Base-by-base conservation (phyloP, 1,140 invertebrate genomes). In the Propsilocerus akamusi region DNA sequence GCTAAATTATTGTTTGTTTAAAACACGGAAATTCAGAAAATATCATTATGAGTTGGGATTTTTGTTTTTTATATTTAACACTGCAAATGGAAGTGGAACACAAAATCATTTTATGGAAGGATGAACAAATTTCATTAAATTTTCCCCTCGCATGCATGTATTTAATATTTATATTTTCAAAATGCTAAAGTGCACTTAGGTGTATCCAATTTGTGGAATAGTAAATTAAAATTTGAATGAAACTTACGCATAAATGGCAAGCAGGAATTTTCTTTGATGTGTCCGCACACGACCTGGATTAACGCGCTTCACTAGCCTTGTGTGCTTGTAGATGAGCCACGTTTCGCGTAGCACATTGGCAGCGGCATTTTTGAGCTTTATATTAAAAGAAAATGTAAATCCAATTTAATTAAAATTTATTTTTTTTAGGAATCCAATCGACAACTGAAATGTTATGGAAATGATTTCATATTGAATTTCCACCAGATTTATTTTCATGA, bases 301-400 rank as follows among this genome's bases (percentile, higher is more conserved):
- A 46, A 99, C 91, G 64, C 92, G 81, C 72, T 97, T 97, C 57
- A 96, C 93, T 57, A 99, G 77, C 65, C 96, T 86, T 58, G 97
- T 98, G 71, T 99, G 89, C 73, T 99, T 99, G 73, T 99, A 99
- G 64, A 99, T 99, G 59, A 99, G 78, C 97, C 97, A 99, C 52
- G 97, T 99, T 74, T 99, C 97, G 60, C 97, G 75, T 55, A 99
- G 74, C 53, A 99, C 97, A 72, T 99, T 99, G 51, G 97, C 97
- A 56, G 97, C 97, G 55, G 94, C 89, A 72, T 99, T 98, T 83
- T 99, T 99, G 69, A 99, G 73, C 95, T 96, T 72, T 55, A 76
- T 75, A 59, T 60, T 54, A n/a, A 30, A n/a, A 30, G 28, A 30
- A 30, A 30, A 30, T 30, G 11, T 30, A 30, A 30, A 12, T 30